phyloP scores from a whole-genome alignment of 2,888 invertebrate species.

The Calameuta filiformis region DNA sequence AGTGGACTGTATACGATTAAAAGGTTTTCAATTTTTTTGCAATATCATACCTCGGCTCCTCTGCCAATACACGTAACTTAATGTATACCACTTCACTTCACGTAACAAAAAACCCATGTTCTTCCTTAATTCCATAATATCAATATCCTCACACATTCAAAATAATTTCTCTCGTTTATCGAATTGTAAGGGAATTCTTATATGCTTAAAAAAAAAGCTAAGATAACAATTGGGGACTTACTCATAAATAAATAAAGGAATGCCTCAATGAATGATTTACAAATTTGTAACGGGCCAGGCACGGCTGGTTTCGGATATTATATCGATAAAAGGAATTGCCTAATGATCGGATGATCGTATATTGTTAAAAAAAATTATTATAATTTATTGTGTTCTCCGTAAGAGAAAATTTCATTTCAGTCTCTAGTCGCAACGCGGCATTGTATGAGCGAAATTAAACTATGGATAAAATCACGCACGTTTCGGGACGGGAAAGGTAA shows the following conservation, averaged over 20 bases:
- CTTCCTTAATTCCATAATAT: neutral
- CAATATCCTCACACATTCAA: neutral
- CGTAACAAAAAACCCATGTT: neutral
- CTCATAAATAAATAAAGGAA: conserved; percentile 33
- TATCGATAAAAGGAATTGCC: neutral
- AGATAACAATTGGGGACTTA: conserved; percentile 1
- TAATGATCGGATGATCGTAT: neutral
- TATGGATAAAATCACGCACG: neutral
- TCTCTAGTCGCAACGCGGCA: neutral
- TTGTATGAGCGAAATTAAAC: neutral
- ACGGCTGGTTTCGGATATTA: neutral
- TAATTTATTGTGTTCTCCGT: neutral
- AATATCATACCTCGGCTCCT: neutral
- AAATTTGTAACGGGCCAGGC: conserved; percentile 4
- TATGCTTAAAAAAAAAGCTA: neutral
- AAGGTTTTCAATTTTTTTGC: neutral
- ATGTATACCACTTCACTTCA: neutral
- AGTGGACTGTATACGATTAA: neutral
- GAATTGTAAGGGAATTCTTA: neutral
- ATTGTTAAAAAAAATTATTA: neutral
- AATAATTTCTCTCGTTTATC: neutral
- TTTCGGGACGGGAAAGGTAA: neutral
- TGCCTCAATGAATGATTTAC: conserved; percentile 25
- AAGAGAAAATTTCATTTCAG: neutral
- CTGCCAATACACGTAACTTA: neutral